These are phyloP conservation scores for Thalassoma bifasciatum DNA, from an alignment of 2,113 vertebrate species.

Conservation along the genomic window DNA sequence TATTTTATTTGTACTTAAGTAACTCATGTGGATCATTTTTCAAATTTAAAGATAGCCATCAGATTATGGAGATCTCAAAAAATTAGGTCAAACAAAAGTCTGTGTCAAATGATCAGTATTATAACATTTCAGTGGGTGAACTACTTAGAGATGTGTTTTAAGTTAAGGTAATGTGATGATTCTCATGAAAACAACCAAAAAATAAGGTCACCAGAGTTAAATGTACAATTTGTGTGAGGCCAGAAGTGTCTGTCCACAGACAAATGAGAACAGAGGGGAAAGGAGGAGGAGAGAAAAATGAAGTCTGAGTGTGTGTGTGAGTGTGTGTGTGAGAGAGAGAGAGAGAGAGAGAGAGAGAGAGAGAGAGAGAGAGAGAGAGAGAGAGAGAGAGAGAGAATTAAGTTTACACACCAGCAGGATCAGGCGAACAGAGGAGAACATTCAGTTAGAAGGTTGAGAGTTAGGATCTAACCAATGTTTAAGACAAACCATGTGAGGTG, in stretches of 20 bases:
- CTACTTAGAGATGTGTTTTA: neutral
- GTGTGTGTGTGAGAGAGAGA: neutral
- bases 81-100: too few relatives aligned
- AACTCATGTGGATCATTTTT: too few relatives aligned
- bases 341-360: neutral
- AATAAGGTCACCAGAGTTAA: neutral
- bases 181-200: neutral
- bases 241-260: conserved; percentile 2
- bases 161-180: neutral
- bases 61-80: too few relatives aligned
- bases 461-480: conserved; percentile 9
- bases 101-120: too few relatives aligned
- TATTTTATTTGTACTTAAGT: too few relatives aligned
- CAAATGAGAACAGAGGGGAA: too few relatives aligned
- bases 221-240: too few relatives aligned
- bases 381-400: neutral
- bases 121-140: too few relatives aligned
- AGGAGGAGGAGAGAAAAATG: too few relatives aligned
- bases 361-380: neutral
- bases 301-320: too few relatives aligned
- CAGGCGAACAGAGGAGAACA: conserved; percentile 27
- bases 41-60: too few relatives aligned
- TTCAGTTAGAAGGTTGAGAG: conserved; percentile 2
- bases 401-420: conserved; percentile 24
- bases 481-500: conserved; percentile 58